These are phyloP conservation scores for Phenacoccus solenopsis DNA, from an alignment of 1,140 invertebrate species.

Conservation along the genomic window DNA sequence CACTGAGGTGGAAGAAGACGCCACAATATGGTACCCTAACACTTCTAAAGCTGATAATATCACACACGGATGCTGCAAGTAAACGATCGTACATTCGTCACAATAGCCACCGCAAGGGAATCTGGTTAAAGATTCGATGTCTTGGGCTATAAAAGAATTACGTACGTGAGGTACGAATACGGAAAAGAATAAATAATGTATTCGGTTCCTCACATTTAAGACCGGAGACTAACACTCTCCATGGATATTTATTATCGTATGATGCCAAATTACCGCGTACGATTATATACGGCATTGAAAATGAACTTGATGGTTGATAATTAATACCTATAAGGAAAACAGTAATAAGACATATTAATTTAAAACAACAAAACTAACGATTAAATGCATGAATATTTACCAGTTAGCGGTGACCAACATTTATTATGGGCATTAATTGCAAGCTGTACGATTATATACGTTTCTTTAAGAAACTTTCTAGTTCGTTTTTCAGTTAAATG, in stretches of 20 bases:
- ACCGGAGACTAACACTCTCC: constrained; percentile 69
- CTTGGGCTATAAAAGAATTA: constrained; percentile 47
- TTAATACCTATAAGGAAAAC: too few species aligned
- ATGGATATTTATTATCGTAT: constrained; percentile 68
- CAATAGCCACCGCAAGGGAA: constrained; percentile 68
- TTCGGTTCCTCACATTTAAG: constrained; percentile 48
- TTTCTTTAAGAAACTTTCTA: too few species aligned
- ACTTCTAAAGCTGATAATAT: constrained; percentile 73
- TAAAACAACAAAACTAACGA: too few species aligned
- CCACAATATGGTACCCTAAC: constrained; percentile 70
- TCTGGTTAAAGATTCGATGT: constrained; percentile 63
- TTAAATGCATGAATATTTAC: too few species aligned
- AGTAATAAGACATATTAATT: too few species aligned
- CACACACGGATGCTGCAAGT: constrained; percentile 71
- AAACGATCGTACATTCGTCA: constrained; percentile 65
- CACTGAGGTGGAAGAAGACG: constrained; percentile 67
- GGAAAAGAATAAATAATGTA: constrained; percentile 19
- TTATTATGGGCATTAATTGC: too few species aligned
- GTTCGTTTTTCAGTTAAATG: too few species aligned
- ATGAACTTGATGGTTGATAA: too few species aligned
- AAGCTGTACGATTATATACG: too few species aligned
- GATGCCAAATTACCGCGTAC: constrained; percentile 72
- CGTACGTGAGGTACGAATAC: background rate
- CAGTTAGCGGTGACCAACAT: too few species aligned
- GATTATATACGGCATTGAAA: constrained; percentile 67